Conservation (phyloP, 2,888 invertebrate species). For the Liopterus haemorrhoidalis region DNA sequence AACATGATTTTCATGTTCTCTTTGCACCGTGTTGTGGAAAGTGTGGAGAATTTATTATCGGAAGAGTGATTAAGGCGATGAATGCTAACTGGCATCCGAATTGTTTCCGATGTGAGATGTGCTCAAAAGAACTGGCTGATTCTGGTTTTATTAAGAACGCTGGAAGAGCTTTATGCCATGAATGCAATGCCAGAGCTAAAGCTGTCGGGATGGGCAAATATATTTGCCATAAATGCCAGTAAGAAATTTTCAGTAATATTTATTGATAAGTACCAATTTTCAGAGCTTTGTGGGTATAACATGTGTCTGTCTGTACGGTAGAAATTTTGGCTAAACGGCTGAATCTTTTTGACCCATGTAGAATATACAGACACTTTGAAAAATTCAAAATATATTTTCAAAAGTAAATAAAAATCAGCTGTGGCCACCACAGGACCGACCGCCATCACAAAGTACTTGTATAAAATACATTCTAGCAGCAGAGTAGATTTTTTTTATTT, state of each 20-base stretch:
- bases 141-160: slow-evolving; percentile 93
- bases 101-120: slow-evolving; percentile 96
- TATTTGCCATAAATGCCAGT: slow-evolving; percentile 98
- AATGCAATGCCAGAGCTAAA: slow-evolving; percentile 93
- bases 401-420: too few relatives aligned
- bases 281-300: too few relatives aligned
- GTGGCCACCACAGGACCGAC: too few relatives aligned
- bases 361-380: too few relatives aligned
- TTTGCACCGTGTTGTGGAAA: slow-evolving; percentile 74
- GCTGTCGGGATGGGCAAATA: slow-evolving; percentile 93
- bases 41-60: slow-evolving; percentile 88
- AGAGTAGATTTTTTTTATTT: too few relatives aligned
- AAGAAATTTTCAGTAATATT: slow-evolving; percentile 44
- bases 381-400: too few relatives aligned
- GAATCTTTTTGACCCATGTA: too few relatives aligned
- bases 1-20: slow-evolving; percentile 97
- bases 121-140: slow-evolving; percentile 86
- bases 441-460: too few relatives aligned
- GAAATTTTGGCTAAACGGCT: too few relatives aligned
- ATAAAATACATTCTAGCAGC: too few relatives aligned
- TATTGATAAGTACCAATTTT: background rate
- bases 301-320: too few relatives aligned
- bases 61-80: slow-evolving; percentile 99
- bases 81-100: slow-evolving; percentile 98
- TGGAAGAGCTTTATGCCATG: slow-evolving; percentile 82